Conservation (phyloP, 1,140 invertebrate species). For the Dinothrombium tinctorium region DNA sequence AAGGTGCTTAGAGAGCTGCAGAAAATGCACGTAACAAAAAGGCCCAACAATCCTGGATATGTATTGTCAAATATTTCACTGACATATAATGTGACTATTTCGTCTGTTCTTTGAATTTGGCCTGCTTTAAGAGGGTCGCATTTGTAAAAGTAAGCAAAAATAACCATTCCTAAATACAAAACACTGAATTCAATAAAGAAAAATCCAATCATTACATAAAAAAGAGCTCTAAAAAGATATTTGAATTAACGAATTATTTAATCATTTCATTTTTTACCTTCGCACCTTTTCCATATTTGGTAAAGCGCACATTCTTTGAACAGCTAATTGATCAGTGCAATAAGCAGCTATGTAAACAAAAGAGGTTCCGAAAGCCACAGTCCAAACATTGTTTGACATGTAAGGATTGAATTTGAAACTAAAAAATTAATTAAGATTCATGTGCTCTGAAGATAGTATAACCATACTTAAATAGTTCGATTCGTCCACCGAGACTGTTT, state of each 20-base stretch:
- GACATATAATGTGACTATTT: slow-evolving; percentile 19
- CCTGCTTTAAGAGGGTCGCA: slow-evolving; percentile 20
- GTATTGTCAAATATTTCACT: slow-evolving; percentile 14
- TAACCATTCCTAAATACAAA: slow-evolving; percentile 17
- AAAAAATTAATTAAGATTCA: neutral
- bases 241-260: too few species aligned
- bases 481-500: slow-evolving; percentile 33
- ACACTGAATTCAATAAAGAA: too few species aligned
- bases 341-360: slow-evolving; percentile 10
- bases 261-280: slow-evolving; percentile 1
- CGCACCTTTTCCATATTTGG: slow-evolving; percentile 7
- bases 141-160: slow-evolving; percentile 19
- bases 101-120: slow-evolving; percentile 16
- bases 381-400: slow-evolving; percentile 11
- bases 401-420: slow-evolving; percentile 9
- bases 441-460: neutral
- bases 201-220: too few species aligned
- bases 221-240: neutral
- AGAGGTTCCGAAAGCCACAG: slow-evolving; percentile 2
- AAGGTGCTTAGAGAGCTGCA: slow-evolving; percentile 15
- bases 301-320: slow-evolving; percentile 12
- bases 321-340: slow-evolving; percentile 10
- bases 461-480: slow-evolving; percentile 38
- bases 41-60: slow-evolving; percentile 18
- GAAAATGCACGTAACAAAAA: slow-evolving; percentile 19